Evolutionary conservation across 2,888 invertebrate genomes (phyloP).

Genomic region (Hoplodrina ambigua): DNA sequence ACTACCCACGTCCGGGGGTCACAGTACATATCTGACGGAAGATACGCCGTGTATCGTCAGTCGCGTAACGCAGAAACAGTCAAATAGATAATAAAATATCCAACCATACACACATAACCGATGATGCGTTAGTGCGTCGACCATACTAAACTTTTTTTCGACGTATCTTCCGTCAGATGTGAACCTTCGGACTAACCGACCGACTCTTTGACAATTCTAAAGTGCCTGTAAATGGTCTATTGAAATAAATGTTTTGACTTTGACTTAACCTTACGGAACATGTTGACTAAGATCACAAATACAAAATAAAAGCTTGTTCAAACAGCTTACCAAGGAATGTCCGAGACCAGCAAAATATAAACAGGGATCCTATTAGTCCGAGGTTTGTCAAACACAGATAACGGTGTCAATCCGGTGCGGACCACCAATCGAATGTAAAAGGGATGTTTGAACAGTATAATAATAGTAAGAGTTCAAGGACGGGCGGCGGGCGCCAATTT

Average conservation of each 20-base stretch:
- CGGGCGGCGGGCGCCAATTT: constrained; percentile 79
- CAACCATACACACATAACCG: too few species aligned
- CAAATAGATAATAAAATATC: too few species aligned
- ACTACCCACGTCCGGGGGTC: too few species aligned
- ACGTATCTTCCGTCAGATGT: too few species aligned
- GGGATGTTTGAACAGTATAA: constrained; percentile 84
- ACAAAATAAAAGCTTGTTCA: constrained; percentile 40
- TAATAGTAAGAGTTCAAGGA: constrained; percentile 84
- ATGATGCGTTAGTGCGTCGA: too few species aligned
- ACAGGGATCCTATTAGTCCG: constrained; percentile 68
- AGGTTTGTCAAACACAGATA: constrained; percentile 77
- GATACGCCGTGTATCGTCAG: too few species aligned
- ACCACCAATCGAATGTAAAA: constrained; percentile 75
- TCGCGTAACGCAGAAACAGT: too few species aligned
- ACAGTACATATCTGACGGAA: too few species aligned
- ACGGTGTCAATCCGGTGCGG: constrained; percentile 67
- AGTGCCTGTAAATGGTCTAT: too few species aligned
- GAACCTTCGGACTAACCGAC: too few species aligned
- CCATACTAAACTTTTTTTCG: too few species aligned
- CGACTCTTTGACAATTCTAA: too few species aligned
- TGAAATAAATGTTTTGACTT: background rate
- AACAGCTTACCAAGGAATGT: constrained; percentile 39
- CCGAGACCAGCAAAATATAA: constrained; percentile 58
- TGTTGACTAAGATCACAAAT: constrained; percentile 45
- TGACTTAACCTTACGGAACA: constrained; percentile 11